Conservation (phyloP, 1,140 invertebrate species). For the Telenomus remus region DNA sequence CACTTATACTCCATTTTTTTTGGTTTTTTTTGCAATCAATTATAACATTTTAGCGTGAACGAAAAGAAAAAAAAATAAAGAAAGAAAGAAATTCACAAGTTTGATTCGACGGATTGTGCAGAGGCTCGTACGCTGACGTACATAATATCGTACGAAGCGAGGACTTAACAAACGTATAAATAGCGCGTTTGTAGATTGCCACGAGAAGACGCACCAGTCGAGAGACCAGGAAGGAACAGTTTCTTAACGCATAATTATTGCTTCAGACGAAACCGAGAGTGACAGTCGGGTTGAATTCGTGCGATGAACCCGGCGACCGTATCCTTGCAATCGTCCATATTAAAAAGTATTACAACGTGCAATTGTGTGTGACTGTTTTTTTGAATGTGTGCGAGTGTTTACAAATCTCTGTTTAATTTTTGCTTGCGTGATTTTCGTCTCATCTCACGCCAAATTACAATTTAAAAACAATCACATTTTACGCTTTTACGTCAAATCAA, state of each 20-base stretch:
- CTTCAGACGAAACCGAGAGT: conserved; percentile 48
- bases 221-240: conserved; percentile 59
- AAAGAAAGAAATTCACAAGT: background rate
- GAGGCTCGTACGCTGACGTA: conserved; percentile 45
- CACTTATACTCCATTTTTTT: no score
- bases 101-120: conserved; percentile 39
- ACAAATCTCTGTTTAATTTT: no score
- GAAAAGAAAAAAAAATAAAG: no score
- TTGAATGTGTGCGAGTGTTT: background rate
- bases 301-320: conserved; percentile 26
- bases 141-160: conserved; percentile 60
- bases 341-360: background rate
- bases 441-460: no score
- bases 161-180: conserved; percentile 68
- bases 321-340: background rate
- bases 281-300: conserved; percentile 23
- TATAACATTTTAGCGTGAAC: no score
- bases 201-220: conserved; percentile 62
- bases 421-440: no score
- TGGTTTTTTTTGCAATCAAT: no score
- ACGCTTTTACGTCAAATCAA: no score
- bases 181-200: conserved; percentile 67
- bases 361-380: no score
- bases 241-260: conserved; percentile 45
- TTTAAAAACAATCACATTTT: no score